Evolutionary conservation across 1,140 invertebrate genomes (phyloP).

Genomic region (Magallana ariakensis): DNA sequence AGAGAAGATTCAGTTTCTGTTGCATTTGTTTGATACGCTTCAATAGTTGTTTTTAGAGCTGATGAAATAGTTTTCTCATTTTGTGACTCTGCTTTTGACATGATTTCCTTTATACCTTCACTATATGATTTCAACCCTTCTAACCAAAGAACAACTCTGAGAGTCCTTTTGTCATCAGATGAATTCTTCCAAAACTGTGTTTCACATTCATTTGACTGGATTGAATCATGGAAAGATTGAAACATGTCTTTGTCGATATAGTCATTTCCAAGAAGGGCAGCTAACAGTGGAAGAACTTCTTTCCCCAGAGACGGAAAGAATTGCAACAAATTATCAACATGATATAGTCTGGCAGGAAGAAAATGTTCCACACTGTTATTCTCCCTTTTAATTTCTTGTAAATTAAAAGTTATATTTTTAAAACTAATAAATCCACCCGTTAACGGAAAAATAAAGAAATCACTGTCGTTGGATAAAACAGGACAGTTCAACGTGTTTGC

Average conservation of each 20-base stretch:
- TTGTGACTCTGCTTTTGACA: slow-evolving; percentile 46
- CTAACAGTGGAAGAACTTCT: slow-evolving; percentile 87
- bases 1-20: slow-evolving; percentile 28
- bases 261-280: slow-evolving; percentile 92
- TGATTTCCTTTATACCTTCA: slow-evolving; percentile 37
- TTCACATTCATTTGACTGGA: no score
- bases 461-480: slow-evolving; percentile 92
- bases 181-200: slow-evolving; percentile 81
- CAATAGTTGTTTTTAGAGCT: slow-evolving; percentile 2
- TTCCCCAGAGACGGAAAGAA: slow-evolving; percentile 85
- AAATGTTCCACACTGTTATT: slow-evolving; percentile 59
- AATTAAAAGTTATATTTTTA: slow-evolving; percentile 82
- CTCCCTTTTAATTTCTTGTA: slow-evolving; percentile 51
- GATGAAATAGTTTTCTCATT: not conserved
- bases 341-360: slow-evolving; percentile 87
- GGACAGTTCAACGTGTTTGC: slow-evolving; percentile 89
- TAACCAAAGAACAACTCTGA: slow-evolving; percentile 87
- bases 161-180: slow-evolving; percentile 83
- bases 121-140: slow-evolving; percentile 82
- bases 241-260: slow-evolving; percentile 87
- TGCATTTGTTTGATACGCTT: not conserved
- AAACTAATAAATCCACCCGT: slow-evolving; percentile 87
- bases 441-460: slow-evolving; percentile 93
- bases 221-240: slow-evolving; percentile 84
- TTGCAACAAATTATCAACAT: slow-evolving; percentile 85